A percentile compares a stretch with the other conserved stretches of the same genome.
These are phyloP conservation scores for Callopanchax toddi DNA, from an alignment of 2,113 vertebrate genomes.

Conservation along the genomic window DNA sequence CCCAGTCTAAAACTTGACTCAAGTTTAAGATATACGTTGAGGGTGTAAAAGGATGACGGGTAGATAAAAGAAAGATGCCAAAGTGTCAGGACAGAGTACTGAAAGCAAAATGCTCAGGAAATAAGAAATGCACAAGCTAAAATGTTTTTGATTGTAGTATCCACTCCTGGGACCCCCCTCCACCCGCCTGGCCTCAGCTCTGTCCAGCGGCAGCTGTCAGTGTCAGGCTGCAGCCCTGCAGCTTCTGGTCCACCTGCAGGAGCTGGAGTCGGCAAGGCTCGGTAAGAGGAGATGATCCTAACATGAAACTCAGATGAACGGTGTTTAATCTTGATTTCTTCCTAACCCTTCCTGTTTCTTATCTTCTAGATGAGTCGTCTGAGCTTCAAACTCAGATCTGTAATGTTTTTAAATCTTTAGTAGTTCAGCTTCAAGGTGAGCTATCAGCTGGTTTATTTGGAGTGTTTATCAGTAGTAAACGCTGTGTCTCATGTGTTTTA, in stretches of 20 bases:
- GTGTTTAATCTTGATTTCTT: neutral
- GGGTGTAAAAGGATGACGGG: too few species aligned
- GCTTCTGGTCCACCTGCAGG: conserved; percentile 88
- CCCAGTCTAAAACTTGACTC: too few species aligned
- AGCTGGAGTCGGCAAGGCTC: conserved; percentile 88
- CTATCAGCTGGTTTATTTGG: neutral
- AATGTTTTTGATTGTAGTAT: conserved; percentile 79
- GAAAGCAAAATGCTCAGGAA: neutral
- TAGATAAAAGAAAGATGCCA: too few species aligned
- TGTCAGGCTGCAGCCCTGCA: conserved; percentile 91
- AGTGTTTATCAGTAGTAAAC: neutral
- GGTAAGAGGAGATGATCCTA: conserved; percentile 74
- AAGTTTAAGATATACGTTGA: too few species aligned
- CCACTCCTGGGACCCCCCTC: conserved; percentile 93
- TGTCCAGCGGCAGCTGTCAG: conserved; percentile 89
- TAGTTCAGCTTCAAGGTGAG: conserved; percentile 93
- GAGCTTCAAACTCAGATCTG: conserved; percentile 93
- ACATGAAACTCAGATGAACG: neutral
- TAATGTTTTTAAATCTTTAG: conserved; percentile 88
- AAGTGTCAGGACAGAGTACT: too few species aligned
- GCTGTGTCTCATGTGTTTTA: neutral
- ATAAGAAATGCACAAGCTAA: neutral
- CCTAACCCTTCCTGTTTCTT: neutral
- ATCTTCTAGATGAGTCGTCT: conserved; percentile 87
- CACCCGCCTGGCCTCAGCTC: conserved; percentile 87